A percentile compares a stretch with the other conserved stretches of the same genome.
Conservation (phyloP, 2,113 vertebrate genomes). For the Plectropomus leopardus region DNA sequence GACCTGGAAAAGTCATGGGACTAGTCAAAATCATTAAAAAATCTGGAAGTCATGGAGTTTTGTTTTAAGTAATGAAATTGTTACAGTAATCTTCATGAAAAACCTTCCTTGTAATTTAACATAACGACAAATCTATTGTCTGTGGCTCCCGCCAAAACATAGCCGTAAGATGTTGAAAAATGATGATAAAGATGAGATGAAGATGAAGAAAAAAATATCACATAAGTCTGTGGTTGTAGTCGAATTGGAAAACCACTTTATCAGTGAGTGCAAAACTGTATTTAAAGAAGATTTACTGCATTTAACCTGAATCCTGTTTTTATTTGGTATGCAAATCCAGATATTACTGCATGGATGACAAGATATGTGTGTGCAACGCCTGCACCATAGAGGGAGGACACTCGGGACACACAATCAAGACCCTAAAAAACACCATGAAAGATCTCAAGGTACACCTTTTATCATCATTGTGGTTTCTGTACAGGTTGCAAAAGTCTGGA, state of each 20-base stretch:
- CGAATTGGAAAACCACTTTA: neutral
- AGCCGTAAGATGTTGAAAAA: too few species aligned
- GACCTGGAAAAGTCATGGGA: too few species aligned
- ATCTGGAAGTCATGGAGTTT: too few species aligned
- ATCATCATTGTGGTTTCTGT: neutral
- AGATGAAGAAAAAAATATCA: too few species aligned
- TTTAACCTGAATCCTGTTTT: constrained; percentile 6
- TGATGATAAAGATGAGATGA: too few species aligned
- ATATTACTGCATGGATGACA: constrained; percentile 84
- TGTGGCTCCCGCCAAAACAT: too few species aligned
- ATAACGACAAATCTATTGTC: too few species aligned
- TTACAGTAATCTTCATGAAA: too few species aligned
- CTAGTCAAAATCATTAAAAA: too few species aligned
- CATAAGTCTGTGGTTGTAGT: neutral
- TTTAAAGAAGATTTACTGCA: neutral
- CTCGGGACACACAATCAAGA: constrained; percentile 81
- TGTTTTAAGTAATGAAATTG: too few species aligned
- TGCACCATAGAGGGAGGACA: constrained; percentile 84
- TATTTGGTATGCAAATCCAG: constrained; percentile 24
- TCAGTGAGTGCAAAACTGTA: neutral
- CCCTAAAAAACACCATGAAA: constrained; percentile 81
- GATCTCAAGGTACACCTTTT: constrained; percentile 77
- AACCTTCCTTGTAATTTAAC: too few species aligned
- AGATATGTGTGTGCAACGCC: constrained; percentile 80
- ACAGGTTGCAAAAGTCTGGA: neutral